Conservation (phyloP, 2,888 invertebrate species). For the Drosophila antonietae region DNA sequence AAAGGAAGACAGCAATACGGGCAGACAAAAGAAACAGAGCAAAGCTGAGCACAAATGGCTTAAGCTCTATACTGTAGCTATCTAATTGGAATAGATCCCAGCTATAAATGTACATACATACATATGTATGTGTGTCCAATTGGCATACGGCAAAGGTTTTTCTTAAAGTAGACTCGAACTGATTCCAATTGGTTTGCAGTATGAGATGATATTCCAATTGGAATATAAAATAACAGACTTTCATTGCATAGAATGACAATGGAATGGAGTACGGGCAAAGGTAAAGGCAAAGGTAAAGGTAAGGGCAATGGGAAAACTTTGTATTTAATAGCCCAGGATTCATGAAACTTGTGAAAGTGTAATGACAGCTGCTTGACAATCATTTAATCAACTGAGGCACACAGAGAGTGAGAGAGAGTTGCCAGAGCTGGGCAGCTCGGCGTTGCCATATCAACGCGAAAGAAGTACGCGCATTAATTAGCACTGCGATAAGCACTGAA, state of each 20-base stretch:
- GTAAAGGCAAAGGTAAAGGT: not conserved
- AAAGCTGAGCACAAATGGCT: not conserved
- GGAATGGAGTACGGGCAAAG: too few relatives aligned
- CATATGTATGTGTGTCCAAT: not conserved
- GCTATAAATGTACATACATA: too few relatives aligned
- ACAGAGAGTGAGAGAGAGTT: not conserved
- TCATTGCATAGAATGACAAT: not conserved
- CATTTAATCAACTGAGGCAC: not conserved
- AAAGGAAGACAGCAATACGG: too few relatives aligned
- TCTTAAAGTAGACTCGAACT: not conserved
- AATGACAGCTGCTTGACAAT: constrained; percentile 34
- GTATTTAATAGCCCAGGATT: not conserved
- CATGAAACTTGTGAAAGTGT: constrained; percentile 19
- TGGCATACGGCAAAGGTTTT: not conserved
- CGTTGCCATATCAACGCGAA: constrained; percentile 37
- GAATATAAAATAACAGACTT: not conserved
- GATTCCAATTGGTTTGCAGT: not conserved
- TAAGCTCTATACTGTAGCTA: not conserved
- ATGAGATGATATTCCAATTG: not conserved
- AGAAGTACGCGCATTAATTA: constrained; percentile 66
- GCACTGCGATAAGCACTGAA: constrained; percentile 59
- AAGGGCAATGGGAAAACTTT: not conserved
- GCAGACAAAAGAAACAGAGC: not conserved
- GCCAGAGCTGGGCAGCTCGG: not conserved
- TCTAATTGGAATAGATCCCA: not conserved